These are phyloP conservation scores for Zonotrichia leucophrys DNA, from an alignment of 2,113 vertebrate genomes.

Conservation along the genomic window DNA sequence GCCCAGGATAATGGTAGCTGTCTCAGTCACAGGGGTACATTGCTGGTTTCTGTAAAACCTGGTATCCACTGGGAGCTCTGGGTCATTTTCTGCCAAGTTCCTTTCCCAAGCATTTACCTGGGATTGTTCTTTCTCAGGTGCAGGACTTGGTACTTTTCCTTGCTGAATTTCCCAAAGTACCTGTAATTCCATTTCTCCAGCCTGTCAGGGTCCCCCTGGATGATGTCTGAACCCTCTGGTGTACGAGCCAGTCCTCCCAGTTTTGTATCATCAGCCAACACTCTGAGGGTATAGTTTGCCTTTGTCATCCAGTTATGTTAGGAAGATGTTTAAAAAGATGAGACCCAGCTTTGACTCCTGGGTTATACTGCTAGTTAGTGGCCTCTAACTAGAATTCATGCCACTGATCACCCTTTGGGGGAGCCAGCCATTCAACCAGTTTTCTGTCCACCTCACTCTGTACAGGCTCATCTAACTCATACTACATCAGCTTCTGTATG, in stretches of 20 bases:
- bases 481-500: neutral
- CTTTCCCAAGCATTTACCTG: neutral
- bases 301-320: neutral
- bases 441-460: neutral
- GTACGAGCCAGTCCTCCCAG: neutral
- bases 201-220: neutral
- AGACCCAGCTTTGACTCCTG: rapidly evolving
- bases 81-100: neutral
- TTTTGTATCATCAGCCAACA: neutral
- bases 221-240: neutral
- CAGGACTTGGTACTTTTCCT: neutral
- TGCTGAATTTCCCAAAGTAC: neutral
- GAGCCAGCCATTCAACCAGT: neutral
- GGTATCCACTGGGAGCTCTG: neutral
- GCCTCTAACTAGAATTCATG: neutral
- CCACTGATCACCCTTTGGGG: neutral
- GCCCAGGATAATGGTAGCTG: too few relatives aligned
- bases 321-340: neutral
- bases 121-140: rapidly evolving
- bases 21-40: neutral
- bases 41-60: neutral
- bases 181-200: neutral
- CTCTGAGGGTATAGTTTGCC: neutral
- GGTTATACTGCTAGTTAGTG: neutral
- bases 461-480: neutral